Base-by-base conservation (phyloP, 2,797 vertebrate genomes). In the Mustela erminea region DNA sequence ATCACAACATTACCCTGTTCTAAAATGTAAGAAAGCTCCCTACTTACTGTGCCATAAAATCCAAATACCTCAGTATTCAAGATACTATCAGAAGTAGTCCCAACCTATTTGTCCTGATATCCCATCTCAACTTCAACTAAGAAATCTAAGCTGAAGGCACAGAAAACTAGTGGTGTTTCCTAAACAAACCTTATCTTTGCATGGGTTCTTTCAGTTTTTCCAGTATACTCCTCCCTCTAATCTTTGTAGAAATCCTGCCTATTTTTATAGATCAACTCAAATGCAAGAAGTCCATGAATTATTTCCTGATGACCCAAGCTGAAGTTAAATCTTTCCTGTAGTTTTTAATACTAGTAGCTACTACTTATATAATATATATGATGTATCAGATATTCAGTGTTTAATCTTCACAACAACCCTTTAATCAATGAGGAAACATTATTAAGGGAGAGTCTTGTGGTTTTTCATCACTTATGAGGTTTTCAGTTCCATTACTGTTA, bases 1-100 rank as follows among this genome's bases (percentile, higher is more conserved):
- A 75, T 25, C 43, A 49, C 14, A 93, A 25, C 49, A 72, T 27
- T 35, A 11, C 46, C 49, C 43, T 70, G 17, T 84, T 75, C 10
- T 70, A 88, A 90, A 93, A 84, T 15, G 25, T 49, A 56, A 64
- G 38, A 38, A 20, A 92, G 32, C 25, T 77, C n/a, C 68, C 23
- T n/a, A 17, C 9, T 74, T 62, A 84, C 23, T 94, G 43, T 12
- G 92, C 25, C 32, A 78, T 80, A 58, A 93, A 87, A 17, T 70
- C 49, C 88, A 85, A 96, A 92, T 35, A 80, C 32, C 41, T 64
- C 62, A 75, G 29, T 13, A 70, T 66, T 96, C n/a, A 77, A 96
- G 27, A 72, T 43, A 80, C 27, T 38, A 54, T 66, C 9, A 74
- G 86, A 92, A 95, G 87, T 29, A 78, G 60, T 58, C 14, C 21